A percentile compares a stretch with the other conserved stretches of the same genome.
Evolutionary conservation across 2,797 vertebrate species (phyloP).

Genomic region (Pogonophryne albipinna): DNA sequence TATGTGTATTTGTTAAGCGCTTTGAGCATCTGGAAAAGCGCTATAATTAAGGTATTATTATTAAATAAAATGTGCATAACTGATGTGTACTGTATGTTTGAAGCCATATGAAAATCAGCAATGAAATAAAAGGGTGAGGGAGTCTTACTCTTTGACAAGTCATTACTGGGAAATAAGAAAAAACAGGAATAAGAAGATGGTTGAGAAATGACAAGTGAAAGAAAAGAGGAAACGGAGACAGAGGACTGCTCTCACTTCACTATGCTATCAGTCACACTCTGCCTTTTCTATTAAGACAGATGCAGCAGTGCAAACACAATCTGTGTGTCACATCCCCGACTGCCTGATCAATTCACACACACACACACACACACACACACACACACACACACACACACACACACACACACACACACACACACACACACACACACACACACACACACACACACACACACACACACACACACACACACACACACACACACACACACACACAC

Average conservation of each 20-base stretch:
- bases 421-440: no score
- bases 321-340: slow-evolving; percentile 36
- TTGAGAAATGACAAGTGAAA: slow-evolving; percentile 10
- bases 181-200: slow-evolving; percentile 1
- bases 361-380: background rate
- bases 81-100: no score
- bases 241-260: slow-evolving; percentile 2
- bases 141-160: background rate
- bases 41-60: no score
- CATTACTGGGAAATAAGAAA: slow-evolving; percentile 15
- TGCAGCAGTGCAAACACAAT: slow-evolving; percentile 34
- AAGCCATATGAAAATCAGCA: background rate
- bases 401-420: no score
- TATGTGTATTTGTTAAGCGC: no score
- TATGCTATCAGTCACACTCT: slow-evolving; percentile 19
- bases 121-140: background rate
- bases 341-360: slow-evolving; percentile 14
- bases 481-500: background rate
- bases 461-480: background rate
- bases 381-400: no score
- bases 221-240: background rate
- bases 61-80: no score
- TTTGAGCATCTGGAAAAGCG: no score
- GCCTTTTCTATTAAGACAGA: slow-evolving; percentile 31
- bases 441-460: no score